Percentiles rank a stretch among this genome's conserved stretches.
phyloP scores from a whole-genome alignment of 2,113 vertebrate genomes.

The Cricetomys ansorgei region DNA sequence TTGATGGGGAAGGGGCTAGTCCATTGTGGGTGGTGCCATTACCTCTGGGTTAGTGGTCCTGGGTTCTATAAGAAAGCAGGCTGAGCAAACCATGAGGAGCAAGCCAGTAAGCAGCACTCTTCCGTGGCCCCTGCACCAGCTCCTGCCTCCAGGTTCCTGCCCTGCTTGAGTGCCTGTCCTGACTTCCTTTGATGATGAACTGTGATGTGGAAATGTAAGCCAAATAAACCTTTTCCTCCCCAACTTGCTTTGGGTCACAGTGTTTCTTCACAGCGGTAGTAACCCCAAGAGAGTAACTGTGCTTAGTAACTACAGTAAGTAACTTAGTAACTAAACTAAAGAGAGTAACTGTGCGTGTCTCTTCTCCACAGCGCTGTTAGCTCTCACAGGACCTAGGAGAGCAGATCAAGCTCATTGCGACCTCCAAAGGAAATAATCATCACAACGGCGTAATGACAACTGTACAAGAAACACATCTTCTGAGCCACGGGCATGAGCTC shows the following conservation, averaged over 20 bases:
- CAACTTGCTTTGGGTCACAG: background rate
- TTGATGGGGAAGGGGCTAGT: background rate
- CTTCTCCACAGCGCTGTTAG: too few relatives aligned
- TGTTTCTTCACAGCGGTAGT: background rate
- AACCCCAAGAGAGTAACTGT: background rate
- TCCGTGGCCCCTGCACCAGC: background rate
- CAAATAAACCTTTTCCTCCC: background rate
- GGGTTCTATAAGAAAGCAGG: background rate
- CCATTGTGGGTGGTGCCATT: background rate
- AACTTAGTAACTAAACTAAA: too few relatives aligned
- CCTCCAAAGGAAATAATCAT: background rate
- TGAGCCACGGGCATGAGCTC: background rate
- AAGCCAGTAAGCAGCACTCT: background rate
- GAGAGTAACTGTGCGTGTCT: background rate
- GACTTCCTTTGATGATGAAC: background rate
- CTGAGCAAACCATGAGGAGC: background rate
- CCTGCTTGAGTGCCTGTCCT: background rate
- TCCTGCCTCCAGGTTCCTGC: background rate
- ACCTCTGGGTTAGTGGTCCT: background rate
- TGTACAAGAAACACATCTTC: background rate
- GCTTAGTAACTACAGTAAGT: too few relatives aligned
- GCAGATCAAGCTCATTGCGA: background rate
- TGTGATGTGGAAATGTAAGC: background rate
- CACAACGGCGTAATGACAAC: background rate
- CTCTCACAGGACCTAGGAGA: background rate